Base-by-base conservation (phyloP, 2,113 vertebrate genomes). In the Pollachius pollachius region DNA sequence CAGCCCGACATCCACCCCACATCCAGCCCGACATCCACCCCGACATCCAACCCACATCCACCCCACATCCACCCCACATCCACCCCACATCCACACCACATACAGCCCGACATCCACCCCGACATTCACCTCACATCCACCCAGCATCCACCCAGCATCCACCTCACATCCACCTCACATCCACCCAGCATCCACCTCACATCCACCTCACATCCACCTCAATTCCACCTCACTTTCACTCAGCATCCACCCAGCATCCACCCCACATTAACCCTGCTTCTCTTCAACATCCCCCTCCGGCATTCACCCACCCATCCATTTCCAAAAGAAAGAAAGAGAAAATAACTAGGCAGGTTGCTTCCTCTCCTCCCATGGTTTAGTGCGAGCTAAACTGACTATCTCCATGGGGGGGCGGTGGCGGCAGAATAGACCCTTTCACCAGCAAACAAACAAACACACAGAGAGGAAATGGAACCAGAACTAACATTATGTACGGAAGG, bases 341-440 rank as follows among this genome's bases (percentile, higher is more conserved):
- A 48, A 74, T 25, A 74, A 77, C 78, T 81, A 77, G 63, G 62
- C 21, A 48, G 27, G 48, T 64, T 56, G 65, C 48, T 72, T 63
- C 68, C 5, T 74, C 72, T 74, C 69, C 73, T 78, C 60, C 64
- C 73, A 69, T 67, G 71, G 56, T 13, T 16, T 1, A 56, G 52
- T 64, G 54, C 69, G 68, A 79, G 77, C 69, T 73, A 69, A 79
- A 70, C 56, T 64, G 68, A 72, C 61, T 23, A 66, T 74, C 70
- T 73, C 70, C 37, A 19, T 52, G 37, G 64, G 65, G 68, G 64
- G 19, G 41, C 4, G 41, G 41, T 0, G 65, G 65, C 64, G 64
- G 18, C 15, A 34, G 41, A 48, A 66, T 37, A 73, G 52, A 57
- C 58, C 63, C 37, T 80, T 19, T 57, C 18, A n/a, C 7, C 9